These are phyloP conservation scores for Trachelus troglodyta DNA, from an alignment of 2,888 invertebrate genomes.

Conservation along the genomic window DNA sequence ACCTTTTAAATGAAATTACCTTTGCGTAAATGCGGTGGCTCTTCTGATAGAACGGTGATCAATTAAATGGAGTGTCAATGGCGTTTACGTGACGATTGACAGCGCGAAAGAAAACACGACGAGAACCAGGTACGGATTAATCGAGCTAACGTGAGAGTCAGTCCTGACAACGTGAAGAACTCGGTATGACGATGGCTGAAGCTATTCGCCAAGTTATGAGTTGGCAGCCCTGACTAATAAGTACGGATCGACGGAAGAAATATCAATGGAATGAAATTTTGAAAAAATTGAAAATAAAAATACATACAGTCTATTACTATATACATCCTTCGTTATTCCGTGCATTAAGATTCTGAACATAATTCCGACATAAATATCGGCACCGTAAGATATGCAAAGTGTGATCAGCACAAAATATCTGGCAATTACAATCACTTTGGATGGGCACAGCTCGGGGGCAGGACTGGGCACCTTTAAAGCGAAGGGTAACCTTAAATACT, in stretches of 20 bases:
- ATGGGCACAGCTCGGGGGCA: constrained; percentile 28
- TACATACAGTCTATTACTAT: neutral
- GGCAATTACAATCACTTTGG: constrained; percentile 48
- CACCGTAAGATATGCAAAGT: constrained; percentile 43
- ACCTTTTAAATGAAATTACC: neutral
- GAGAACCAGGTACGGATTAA: neutral
- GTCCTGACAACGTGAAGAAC: too few relatives aligned
- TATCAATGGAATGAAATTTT: neutral
- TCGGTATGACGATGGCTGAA: too few relatives aligned
- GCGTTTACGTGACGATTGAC: neutral
- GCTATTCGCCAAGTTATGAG: neutral
- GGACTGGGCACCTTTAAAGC: neutral
- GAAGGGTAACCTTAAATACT: neutral
- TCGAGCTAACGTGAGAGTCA: neutral
- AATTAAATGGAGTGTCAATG: neutral
- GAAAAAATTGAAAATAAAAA: neutral
- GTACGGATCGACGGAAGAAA: neutral
- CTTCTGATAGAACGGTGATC: neutral
- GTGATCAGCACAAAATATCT: constrained; percentile 47
- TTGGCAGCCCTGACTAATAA: neutral
- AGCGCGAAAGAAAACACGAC: neutral
- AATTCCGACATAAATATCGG: constrained; percentile 50
- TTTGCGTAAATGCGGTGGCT: neutral
- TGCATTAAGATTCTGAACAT: constrained; percentile 47
- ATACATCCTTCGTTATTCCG: neutral